Base-by-base conservation (phyloP, 2,797 vertebrate genomes). In the Discoglossus pictus region DNA sequence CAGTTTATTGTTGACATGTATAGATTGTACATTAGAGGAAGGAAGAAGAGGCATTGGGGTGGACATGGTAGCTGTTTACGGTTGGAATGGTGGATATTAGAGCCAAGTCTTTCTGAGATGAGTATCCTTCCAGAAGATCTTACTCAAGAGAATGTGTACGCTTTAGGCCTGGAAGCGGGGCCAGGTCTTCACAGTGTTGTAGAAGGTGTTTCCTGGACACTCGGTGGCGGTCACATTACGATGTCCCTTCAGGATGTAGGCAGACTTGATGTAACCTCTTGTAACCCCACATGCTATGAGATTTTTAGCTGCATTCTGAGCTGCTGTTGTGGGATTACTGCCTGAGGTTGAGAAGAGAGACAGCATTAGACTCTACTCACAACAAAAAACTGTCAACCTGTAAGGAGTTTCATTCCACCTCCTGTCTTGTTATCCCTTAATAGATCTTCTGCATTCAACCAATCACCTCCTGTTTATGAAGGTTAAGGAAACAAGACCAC, bases 171-270 rank as follows among this genome's bases (percentile, higher is more conserved):
- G 43, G 53, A 64, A 71, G 10, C 46, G 68, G 0, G 48, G 76
- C 68, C 91, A 85, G 0, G 25, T 47, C 44, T 61, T 52, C 1
- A 93, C 72, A 3, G 67, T 61, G 5, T 66, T 18, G 2, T 93
- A 89, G 31, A 94, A 85, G 6, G 77, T 74, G 9, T 78, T 62
- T 0, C 91, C 90, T 0, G 92, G 92, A 71, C 91, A 93, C 18
- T 80, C 75, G 0, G 88, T 92, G 1, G 8, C 1, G 51, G 75
- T 81, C 54, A 92, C 59, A 16, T 92, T 89, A 70, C 79, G 81
- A 77, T 93, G 92, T 1, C 89, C 90, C 10, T 78, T 70, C 69
- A 94, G 15, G 35, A 24, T 18, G 11, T 84, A 91, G 2, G 1
- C 21, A 23, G 54, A 51, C 1, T 1, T 21, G 67, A 93, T 56